Conservation (phyloP, 2,113 vertebrate genomes). For the Miniopterus natalensis region DNA sequence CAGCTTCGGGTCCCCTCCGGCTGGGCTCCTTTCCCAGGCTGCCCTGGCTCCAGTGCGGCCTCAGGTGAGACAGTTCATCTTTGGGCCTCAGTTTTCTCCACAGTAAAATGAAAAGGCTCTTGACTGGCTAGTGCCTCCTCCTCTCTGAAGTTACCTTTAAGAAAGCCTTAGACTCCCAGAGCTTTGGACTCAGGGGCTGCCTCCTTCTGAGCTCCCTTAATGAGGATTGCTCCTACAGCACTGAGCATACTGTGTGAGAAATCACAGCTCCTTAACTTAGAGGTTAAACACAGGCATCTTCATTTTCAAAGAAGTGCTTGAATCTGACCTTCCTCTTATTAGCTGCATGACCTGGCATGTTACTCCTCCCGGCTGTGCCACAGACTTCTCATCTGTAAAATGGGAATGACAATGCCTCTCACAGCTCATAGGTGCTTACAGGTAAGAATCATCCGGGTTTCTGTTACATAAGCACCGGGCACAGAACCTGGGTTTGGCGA, state of each 20-base stretch:
- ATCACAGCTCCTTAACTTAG: neutral
- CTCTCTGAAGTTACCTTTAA: neutral
- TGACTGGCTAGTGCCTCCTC: neutral
- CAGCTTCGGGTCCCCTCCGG: neutral
- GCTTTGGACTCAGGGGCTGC: neutral
- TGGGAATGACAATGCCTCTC: neutral
- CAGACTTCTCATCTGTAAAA: neutral
- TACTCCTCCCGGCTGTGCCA: neutral
- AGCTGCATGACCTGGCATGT: neutral
- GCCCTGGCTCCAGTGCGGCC: neutral
- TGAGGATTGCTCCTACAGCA: fast-evolving
- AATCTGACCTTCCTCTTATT: neutral
- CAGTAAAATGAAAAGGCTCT: neutral
- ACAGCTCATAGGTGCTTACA: fast-evolving
- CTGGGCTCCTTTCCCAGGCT: neutral
- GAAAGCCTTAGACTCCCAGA: neutral
- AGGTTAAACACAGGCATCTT: neutral
- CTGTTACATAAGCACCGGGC: too few relatives aligned
- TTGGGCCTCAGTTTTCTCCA: neutral
- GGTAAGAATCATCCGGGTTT: neutral
- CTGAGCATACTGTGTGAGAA: neutral
- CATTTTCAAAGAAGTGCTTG: neutral
- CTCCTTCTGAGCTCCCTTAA: neutral
- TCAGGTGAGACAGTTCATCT: neutral
- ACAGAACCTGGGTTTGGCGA: neutral